Percentiles rank a stretch among this genome's conserved stretches.
These are phyloP conservation scores for Agrotis exclamationis DNA, from an alignment of 2,888 invertebrate species.

Conservation along the genomic window DNA sequence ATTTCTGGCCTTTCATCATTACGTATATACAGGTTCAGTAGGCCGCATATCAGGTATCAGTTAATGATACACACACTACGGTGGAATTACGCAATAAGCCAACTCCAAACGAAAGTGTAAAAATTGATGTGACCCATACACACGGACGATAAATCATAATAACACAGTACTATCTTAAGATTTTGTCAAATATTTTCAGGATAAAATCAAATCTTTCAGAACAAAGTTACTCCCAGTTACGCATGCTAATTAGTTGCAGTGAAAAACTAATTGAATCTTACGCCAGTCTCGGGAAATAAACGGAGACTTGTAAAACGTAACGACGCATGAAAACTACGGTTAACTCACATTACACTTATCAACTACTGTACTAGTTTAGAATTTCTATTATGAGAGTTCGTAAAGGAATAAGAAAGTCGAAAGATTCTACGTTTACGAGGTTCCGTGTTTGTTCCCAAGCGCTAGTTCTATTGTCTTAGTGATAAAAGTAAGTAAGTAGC, in stretches of 20 bases:
- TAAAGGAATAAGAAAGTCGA: constrained; percentile 40
- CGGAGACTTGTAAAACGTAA: constrained; percentile 44
- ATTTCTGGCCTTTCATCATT: neutral
- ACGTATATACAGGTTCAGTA: no score
- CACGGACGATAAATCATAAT: no score
- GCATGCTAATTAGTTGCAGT: constrained; percentile 25
- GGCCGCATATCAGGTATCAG: no score
- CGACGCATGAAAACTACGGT: constrained; percentile 46
- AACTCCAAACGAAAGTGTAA: no score
- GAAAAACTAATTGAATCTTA: constrained; percentile 49
- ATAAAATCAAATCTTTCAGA: constrained; percentile 1
- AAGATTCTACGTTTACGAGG: constrained; percentile 31
- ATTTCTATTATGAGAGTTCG: constrained; percentile 49
- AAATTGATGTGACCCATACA: no score
- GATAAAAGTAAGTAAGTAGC: constrained; percentile 16
- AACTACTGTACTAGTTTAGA: constrained; percentile 45
- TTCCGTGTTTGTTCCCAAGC: constrained; percentile 40
- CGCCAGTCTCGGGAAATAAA: constrained; percentile 32
- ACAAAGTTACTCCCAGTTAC: neutral
- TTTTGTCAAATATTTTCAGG: neutral
- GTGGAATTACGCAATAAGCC: no score
- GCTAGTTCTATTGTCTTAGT: constrained; percentile 29
- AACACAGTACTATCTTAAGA: no score
- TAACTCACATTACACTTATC: constrained; percentile 40
- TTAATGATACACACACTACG: no score